Conservation (phyloP, 2,113 vertebrate genomes). For the Macrotis lagotis region DNA sequence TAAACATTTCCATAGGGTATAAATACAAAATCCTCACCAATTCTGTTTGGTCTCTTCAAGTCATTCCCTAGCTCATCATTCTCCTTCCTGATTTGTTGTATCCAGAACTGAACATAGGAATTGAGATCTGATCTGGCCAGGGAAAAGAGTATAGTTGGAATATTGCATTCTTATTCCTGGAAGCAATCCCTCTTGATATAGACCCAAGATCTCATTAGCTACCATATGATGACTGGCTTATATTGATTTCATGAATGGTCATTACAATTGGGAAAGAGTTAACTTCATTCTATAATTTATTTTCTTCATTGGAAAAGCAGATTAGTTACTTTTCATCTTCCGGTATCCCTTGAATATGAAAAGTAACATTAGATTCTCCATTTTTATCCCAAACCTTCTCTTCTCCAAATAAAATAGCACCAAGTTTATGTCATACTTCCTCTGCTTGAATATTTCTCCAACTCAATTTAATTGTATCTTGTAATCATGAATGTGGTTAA, state of each 20-base stretch:
- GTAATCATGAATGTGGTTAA: background rate
- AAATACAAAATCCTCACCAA: background rate
- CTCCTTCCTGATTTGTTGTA: background rate
- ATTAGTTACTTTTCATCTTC: background rate
- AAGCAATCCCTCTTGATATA: background rate
- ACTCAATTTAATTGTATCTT: background rate
- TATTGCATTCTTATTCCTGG: background rate
- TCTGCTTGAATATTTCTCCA: background rate
- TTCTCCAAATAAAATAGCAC: background rate
- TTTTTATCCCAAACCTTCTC: background rate
- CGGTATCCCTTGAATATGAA: background rate
- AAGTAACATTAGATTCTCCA: background rate
- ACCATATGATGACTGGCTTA: background rate
- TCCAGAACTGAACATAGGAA: background rate
- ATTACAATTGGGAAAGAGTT: background rate
- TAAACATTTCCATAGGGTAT: background rate
- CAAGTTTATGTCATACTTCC: background rate
- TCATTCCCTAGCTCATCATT: background rate
- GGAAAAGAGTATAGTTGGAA: background rate
- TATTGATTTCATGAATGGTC: background rate
- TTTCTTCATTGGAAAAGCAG: background rate
- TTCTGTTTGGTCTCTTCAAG: background rate
- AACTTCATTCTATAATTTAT: background rate
- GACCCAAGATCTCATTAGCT: background rate
- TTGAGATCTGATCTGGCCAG: background rate